Conservation (phyloP, 2,888 invertebrate species). For the Elgonia sp. region DNA sequence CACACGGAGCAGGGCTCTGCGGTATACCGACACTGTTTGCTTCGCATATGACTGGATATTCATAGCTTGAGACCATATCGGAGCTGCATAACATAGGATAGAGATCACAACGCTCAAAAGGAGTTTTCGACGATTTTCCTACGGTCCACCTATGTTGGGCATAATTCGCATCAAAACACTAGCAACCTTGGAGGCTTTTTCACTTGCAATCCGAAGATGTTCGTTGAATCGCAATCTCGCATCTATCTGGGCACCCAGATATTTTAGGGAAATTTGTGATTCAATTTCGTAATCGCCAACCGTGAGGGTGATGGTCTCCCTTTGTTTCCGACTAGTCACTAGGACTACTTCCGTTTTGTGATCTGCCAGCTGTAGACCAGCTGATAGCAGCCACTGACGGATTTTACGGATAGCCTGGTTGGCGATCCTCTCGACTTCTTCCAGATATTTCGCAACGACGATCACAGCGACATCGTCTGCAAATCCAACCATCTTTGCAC, state of each 20-base stretch:
- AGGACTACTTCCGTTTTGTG: constrained; percentile 66
- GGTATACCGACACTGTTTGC: background rate
- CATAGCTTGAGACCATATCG: background rate
- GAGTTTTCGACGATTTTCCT: background rate
- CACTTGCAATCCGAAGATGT: background rate
- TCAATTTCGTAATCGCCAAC: background rate
- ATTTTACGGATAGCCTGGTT: background rate
- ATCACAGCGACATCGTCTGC: no score
- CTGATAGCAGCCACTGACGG: constrained; percentile 2
- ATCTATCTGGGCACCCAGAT: background rate
- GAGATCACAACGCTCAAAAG: background rate
- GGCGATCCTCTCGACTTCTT: no score
- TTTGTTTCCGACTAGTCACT: constrained; percentile 52
- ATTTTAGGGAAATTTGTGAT: background rate
- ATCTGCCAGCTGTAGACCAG: no score
- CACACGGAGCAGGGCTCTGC: no score
- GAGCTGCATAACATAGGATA: background rate
- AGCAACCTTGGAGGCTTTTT: background rate
- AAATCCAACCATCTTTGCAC: no score
- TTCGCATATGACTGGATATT: background rate
- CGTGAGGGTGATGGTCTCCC: constrained; percentile 8
- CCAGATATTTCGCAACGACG: no score
- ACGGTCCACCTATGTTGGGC: background rate
- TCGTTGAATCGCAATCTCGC: background rate
- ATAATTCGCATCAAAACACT: background rate